Evolutionary conservation across 2,888 invertebrate species (phyloP), one percentile per base, ranked within the genome.

Genomic region (Orthosia cruda): DNA sequence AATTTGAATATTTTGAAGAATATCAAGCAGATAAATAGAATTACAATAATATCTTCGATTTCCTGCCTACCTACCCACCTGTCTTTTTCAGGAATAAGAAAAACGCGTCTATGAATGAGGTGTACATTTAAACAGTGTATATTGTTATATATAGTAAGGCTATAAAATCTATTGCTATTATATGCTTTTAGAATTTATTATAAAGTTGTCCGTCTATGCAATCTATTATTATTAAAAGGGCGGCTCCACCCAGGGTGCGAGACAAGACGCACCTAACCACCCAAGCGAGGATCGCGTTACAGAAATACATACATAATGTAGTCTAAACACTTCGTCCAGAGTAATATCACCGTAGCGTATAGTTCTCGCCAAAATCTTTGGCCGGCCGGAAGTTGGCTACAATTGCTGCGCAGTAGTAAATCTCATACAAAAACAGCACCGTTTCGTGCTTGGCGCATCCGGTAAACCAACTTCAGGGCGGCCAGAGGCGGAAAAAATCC

Each of bases 161-260:
- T 81, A 69, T 57, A 63, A 66, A 81, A 81, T 68, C 32, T 77
- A 80, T 71, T 68, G 55, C 18, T 68, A 77, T 72, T 58, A 52
- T 47, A 50, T 40, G 47, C 26, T 49, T 55, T 68, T 57, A 67
- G 18, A 62, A 49, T 74, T 47, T 50, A 20, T 74, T 62, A 18
- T 50, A 45, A 50, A 73, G 20, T 79, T 78, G 16, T 55, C 65
- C 12, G 26, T 52, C 26, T 66, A 77, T 40, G 26, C 62, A 47
- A 26, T 58, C 13, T 67, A 64, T 20, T 65, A 63, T 54, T 69
- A 58, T 20, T 62, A 52, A 32, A 66, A 5, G 13, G 62, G 20
- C 26, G 50, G 61, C 80, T 47, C 45, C 16, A 78, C 9, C 9
- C 26, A n/a, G 50, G 64, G n/a, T 40, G 40, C 40, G 9, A 9